These are phyloP conservation scores for Podarcis cretensis DNA, from an alignment of 2,113 vertebrate genomes.

Conservation along the genomic window DNA sequence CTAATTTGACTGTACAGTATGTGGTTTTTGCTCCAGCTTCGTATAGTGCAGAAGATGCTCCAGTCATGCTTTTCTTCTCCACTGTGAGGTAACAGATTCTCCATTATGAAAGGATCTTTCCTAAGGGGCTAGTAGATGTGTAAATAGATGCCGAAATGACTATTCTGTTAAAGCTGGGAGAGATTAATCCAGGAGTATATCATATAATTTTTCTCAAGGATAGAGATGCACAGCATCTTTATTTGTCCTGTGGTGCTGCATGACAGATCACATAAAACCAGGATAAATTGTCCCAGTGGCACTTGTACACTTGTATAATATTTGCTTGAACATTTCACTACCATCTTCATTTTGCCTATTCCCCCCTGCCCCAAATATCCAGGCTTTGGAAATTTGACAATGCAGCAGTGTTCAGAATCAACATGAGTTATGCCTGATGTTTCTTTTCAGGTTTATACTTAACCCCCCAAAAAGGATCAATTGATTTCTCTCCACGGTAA, in stretches of 20 bases:
- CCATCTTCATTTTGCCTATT: neutral
- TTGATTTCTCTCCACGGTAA: neutral
- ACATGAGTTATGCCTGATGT: neutral
- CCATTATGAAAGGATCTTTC: no score
- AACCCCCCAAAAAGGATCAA: neutral
- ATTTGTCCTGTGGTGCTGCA: neutral
- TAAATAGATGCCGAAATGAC: no score
- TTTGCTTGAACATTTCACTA: neutral
- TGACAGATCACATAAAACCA: no score
- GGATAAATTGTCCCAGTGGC: neutral
- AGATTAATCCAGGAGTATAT: no score
- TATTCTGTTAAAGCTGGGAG: no score
- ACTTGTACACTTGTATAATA: neutral
- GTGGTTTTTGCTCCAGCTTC: no score
- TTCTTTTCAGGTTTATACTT: neutral
- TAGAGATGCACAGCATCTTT: neutral
- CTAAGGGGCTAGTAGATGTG: no score
- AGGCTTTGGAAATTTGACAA: neutral
- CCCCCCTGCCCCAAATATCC: neutral
- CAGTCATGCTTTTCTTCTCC: no score
- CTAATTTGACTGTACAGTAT: no score
- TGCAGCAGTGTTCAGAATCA: neutral
- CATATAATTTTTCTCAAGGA: neutral
- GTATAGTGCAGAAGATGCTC: no score
- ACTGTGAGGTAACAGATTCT: no score